phyloP scores from a whole-genome alignment of 2,888 invertebrate genomes.

The Tridacna crocea region DNA sequence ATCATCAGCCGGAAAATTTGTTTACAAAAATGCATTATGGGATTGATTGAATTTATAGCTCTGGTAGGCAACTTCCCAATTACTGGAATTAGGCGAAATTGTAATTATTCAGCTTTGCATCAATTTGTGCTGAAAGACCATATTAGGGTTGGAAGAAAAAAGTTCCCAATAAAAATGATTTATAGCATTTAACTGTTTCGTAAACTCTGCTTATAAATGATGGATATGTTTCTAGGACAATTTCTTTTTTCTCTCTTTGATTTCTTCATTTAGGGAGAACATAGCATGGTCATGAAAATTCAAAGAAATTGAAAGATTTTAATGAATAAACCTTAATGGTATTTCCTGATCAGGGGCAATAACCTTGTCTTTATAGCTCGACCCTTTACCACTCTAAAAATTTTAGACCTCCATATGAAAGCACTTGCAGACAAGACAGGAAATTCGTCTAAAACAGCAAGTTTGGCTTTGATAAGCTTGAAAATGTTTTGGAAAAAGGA shows the following conservation, averaged over 20 bases:
- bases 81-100: slow-evolving; percentile 39
- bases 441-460: too few relatives aligned
- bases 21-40: slow-evolving; percentile 59
- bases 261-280: slow-evolving; percentile 17
- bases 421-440: too few relatives aligned
- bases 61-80: slow-evolving; percentile 45
- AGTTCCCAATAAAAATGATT: slow-evolving; percentile 24
- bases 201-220: slow-evolving; percentile 21
- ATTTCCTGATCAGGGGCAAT: slow-evolving; percentile 9
- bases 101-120: slow-evolving; percentile 30
- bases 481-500: too few relatives aligned
- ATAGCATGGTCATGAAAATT: slow-evolving; percentile 18
- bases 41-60: slow-evolving; percentile 54
- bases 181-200: slow-evolving; percentile 27
- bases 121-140: slow-evolving; percentile 24
- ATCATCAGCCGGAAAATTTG: slow-evolving; percentile 50
- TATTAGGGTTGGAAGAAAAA: slow-evolving; percentile 17
- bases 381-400: too few relatives aligned
- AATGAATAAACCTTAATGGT: slow-evolving; percentile 27
- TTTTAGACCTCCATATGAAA: too few relatives aligned
- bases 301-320: slow-evolving; percentile 21
- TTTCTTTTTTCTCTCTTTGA: slow-evolving; percentile 19
- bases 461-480: too few relatives aligned
- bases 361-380: slow-evolving; percentile 3
- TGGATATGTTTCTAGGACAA: slow-evolving; percentile 16